phyloP scores from a whole-genome alignment of 1,140 invertebrate genomes.

The Ceratina japonica region DNA sequence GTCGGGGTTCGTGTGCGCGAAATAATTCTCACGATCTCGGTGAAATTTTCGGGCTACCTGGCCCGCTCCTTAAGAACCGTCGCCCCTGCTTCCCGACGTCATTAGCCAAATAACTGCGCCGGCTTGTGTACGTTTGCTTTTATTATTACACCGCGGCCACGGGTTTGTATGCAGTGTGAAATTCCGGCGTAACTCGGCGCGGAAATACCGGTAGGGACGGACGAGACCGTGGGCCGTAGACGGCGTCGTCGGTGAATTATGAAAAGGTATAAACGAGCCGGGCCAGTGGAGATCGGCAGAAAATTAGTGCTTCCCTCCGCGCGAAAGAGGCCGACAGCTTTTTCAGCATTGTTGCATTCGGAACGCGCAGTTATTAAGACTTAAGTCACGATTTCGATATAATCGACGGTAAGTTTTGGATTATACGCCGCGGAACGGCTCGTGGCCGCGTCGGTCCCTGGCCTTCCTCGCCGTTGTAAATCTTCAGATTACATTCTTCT shows the following conservation, averaged over 20 bases:
- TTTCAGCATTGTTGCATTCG: neutral
- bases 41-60: neutral
- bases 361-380: constrained; percentile 21
- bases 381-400: constrained; percentile 9
- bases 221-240: neutral
- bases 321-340: neutral
- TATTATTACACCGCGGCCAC: constrained; percentile 35
- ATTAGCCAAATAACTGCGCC: constrained; percentile 56
- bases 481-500: constrained; percentile 26
- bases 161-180: constrained; percentile 36
- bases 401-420: constrained; percentile 21
- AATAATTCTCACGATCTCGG: constrained; percentile 4
- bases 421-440: constrained; percentile 16
- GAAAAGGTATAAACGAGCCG: no score
- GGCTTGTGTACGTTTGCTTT: constrained; percentile 36
- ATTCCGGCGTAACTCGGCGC: constrained; percentile 12
- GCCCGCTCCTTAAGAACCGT: constrained; percentile 34
- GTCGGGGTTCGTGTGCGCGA: no score
- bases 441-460: neutral
- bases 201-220: neutral
- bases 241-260: neutral
- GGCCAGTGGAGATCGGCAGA: neutral
- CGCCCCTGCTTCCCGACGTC: constrained; percentile 25
- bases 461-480: neutral
- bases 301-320: constrained; percentile 18